These are phyloP conservation scores for Rhorus exstirpatorius DNA, from an alignment of 2,888 invertebrate genomes.

Conservation along the genomic window DNA sequence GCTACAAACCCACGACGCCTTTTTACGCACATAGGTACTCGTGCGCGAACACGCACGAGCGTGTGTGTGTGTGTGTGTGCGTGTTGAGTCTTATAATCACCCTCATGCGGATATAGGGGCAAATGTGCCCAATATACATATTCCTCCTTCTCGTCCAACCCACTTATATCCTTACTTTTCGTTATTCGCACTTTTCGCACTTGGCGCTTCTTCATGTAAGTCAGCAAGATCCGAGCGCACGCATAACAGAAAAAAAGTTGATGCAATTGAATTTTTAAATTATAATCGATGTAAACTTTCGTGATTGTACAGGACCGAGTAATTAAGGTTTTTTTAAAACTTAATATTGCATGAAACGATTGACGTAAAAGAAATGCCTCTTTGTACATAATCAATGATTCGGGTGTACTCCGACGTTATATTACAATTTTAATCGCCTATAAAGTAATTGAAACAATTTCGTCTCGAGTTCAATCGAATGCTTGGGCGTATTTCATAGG, in stretches of 20 bases:
- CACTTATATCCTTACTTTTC: constrained; percentile 47
- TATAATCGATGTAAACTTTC: background rate
- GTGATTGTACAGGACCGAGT: no score
- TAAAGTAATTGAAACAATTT: no score
- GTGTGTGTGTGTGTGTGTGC: constrained; percentile 3
- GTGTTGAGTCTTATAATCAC: constrained; percentile 39
- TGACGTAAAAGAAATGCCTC: no score
- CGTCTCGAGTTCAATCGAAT: background rate
- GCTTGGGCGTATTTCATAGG: constrained; percentile 11
- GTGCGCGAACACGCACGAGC: constrained; percentile 28
- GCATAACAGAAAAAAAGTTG: no score
- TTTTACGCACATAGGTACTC: constrained; percentile 62
- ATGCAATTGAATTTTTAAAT: background rate
- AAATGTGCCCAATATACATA: constrained; percentile 56
- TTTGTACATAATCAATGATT: no score
- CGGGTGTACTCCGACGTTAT: no score
- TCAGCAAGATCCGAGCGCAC: background rate
- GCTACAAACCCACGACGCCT: constrained; percentile 41
- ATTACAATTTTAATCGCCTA: no score
- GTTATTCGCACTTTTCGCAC: constrained; percentile 80
- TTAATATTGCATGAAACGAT: no score
- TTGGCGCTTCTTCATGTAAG: constrained; percentile 72
- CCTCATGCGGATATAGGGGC: constrained; percentile 28
- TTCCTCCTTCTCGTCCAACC: constrained; percentile 42
- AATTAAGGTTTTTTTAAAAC: no score